Conservation (phyloP, 2,888 invertebrate species). For the Ophion slaviceki region DNA sequence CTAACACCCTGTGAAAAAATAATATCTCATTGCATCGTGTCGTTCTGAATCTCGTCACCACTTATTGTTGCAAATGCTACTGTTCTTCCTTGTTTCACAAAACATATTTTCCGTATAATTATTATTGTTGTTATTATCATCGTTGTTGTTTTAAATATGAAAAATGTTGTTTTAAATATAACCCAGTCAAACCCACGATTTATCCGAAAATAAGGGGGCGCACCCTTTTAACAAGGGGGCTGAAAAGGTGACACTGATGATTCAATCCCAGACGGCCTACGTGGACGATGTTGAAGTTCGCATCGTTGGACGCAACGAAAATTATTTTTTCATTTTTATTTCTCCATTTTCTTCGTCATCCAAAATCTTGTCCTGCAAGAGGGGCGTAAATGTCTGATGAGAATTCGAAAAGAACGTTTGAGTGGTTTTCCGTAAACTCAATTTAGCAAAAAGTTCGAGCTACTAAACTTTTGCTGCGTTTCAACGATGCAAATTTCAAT, state of each 20-base stretch:
- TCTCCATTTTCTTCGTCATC: no score
- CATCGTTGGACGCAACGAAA: no score
- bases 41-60: neutral
- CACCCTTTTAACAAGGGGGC: neutral
- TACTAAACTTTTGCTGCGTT: no score
- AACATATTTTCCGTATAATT: neutral
- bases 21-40: slow-evolving; percentile 7
- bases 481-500: no score
- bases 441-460: no score
- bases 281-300: no score
- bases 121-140: neutral
- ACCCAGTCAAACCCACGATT: neutral
- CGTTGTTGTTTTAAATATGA: neutral
- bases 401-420: no score
- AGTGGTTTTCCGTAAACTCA: no score
- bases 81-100: neutral
- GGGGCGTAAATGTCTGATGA: no score
- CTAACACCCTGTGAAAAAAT: neutral
- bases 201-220: neutral
- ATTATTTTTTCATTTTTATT: no score
- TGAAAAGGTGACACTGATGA: neutral
- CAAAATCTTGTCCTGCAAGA: no score
- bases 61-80: neutral
- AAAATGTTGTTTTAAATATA: neutral
- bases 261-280: neutral